Percentiles rank a stretch among this genome's conserved stretches.
Evolutionary conservation across 2,113 vertebrate genomes (phyloP).

Genomic region (Sorex araneus): DNA sequence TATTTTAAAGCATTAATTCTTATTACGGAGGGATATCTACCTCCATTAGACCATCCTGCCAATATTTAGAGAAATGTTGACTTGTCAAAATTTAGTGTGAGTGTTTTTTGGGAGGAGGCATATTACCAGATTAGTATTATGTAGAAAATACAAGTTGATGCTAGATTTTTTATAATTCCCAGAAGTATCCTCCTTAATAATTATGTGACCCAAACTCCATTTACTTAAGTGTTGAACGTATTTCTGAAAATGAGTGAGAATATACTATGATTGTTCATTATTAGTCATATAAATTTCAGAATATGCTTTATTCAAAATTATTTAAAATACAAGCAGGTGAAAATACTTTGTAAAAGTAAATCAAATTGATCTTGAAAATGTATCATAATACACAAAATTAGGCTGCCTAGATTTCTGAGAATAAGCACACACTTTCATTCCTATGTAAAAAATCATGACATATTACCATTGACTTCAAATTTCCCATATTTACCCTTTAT

Average conservation of each 20-base stretch:
- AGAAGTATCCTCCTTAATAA: no score
- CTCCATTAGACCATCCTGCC: no score
- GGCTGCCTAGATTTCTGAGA: neutral
- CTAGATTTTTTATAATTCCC: neutral
- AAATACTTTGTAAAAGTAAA: neutral
- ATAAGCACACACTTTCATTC: neutral
- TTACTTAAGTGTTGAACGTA: neutral
- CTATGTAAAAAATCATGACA: constrained; percentile 24
- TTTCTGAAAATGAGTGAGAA: neutral
- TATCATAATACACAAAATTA: neutral
- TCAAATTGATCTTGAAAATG: neutral
- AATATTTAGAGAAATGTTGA: neutral
- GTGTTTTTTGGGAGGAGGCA: no score
- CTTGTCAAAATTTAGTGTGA: neutral
- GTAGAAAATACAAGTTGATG: neutral
- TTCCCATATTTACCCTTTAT: neutral
- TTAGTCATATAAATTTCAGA: neutral
- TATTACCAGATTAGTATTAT: neutral
- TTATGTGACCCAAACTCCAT: neutral
- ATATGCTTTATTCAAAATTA: neutral
- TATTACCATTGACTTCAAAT: constrained; percentile 30
- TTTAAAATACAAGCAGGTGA: neutral
- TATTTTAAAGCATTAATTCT: neutral
- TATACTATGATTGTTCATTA: neutral
- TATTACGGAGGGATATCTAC: neutral